These are phyloP conservation scores for Hymenochirus boettgeri DNA, from an alignment of 2,113 vertebrate genomes.

Conservation along the genomic window DNA sequence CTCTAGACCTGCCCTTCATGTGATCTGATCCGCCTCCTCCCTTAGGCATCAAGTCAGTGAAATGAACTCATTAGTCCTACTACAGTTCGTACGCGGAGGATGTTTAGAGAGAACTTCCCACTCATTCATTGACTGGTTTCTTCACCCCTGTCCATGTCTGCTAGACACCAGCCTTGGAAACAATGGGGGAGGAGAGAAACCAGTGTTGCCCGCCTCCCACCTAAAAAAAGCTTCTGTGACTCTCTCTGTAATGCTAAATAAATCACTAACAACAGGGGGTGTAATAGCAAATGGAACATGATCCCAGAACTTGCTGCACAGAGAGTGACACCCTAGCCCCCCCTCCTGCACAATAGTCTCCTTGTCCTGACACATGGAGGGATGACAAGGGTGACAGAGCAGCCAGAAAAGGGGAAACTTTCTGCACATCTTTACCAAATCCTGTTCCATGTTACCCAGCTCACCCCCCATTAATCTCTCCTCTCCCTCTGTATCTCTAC, in stretches of 20 bases:
- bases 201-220: constrained; percentile 16
- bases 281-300: not conserved
- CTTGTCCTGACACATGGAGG: not conserved
- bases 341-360: not conserved
- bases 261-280: not conserved
- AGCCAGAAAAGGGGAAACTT: not conserved
- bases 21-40: constrained; percentile 27
- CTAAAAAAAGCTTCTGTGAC: constrained; percentile 19
- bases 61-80: constrained; percentile 32
- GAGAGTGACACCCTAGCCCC: not conserved
- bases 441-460: not conserved
- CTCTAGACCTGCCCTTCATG: constrained; percentile 24
- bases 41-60: constrained; percentile 25
- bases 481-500: not conserved
- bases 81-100: not conserved
- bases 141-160: constrained; percentile 28
- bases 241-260: not conserved
- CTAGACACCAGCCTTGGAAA: constrained; percentile 15
- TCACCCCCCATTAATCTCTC: not conserved
- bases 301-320: not conserved
- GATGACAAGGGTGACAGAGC: not conserved
- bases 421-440: not conserved
- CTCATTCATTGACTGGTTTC: constrained; percentile 29
- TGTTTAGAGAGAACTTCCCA: constrained; percentile 18
- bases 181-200: constrained; percentile 27